A percentile compares a stretch with the other conserved stretches of the same genome.
phyloP scores from a whole-genome alignment of 2,113 vertebrate genomes.

The Delphinus delphis region DNA sequence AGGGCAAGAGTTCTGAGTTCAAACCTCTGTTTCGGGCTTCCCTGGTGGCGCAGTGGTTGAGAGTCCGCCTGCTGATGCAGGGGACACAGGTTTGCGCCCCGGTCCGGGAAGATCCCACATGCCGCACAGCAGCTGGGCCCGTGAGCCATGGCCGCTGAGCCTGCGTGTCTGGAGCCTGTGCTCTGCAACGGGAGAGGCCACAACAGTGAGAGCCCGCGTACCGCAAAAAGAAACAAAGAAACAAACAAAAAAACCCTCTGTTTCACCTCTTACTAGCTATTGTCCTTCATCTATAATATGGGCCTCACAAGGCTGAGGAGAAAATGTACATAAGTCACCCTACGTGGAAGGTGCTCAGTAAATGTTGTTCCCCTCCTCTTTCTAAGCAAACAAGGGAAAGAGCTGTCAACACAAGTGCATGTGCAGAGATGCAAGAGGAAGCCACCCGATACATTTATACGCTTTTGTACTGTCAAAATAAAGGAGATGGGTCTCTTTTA shows the following conservation, averaged over 20 bases:
- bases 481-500: background rate
- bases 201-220: no score
- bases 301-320: background rate
- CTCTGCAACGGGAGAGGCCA: no score
- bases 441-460: background rate
- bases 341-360: background rate
- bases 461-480: background rate
- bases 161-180: no score
- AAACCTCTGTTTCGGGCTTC: background rate
- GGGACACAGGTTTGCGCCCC: no score
- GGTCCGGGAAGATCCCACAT: no score
- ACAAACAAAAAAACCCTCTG: background rate
- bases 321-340: fast-evolving
- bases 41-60: no score
- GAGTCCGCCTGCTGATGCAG: no score
- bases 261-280: background rate
- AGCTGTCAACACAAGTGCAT: background rate
- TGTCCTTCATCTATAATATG: fast-evolving
- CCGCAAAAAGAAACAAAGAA: no score
- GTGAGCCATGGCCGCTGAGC: no score
- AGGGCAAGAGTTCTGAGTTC: background rate
- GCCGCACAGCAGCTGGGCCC: no score
- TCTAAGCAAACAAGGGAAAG: background rate
- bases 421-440: background rate
- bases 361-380: background rate